A percentile compares a stretch with the other conserved stretches of the same genome.
phyloP scores from a whole-genome alignment of 2,797 vertebrate genomes.

The Aeoliscus strigatus region DNA sequence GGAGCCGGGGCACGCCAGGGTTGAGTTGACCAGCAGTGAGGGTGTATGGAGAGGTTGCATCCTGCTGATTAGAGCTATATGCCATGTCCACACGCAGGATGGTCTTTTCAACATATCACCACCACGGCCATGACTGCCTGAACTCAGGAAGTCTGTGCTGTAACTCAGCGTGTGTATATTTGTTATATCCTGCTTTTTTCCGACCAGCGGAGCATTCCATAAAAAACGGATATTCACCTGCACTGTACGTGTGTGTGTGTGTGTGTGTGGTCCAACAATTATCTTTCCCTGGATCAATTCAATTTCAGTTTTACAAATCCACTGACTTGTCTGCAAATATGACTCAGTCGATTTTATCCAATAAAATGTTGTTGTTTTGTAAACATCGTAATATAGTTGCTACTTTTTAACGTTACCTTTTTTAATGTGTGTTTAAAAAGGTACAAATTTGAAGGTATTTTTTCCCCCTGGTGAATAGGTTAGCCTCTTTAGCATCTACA shows the following conservation, averaged over 20 bases:
- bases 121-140: slow-evolving; percentile 55
- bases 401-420: too few species aligned
- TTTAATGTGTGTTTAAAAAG: too few species aligned
- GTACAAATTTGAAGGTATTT: too few species aligned
- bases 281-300: slow-evolving; percentile 52
- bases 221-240: slow-evolving; percentile 42
- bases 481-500: too few species aligned
- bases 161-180: slow-evolving; percentile 14
- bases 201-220: slow-evolving; percentile 45
- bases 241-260: slow-evolving; percentile 16
- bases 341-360: too few species aligned
- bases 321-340: slow-evolving; percentile 39
- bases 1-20: slow-evolving; percentile 37
- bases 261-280: slow-evolving; percentile 50
- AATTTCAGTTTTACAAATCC: slow-evolving; percentile 57
- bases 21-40: slow-evolving; percentile 46
- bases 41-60: slow-evolving; percentile 51
- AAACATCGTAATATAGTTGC: neutral
- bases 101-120: slow-evolving; percentile 56
- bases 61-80: slow-evolving; percentile 57
- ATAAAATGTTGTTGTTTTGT: slow-evolving; percentile 4
- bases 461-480: too few species aligned
- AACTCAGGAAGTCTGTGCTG: slow-evolving; percentile 46
- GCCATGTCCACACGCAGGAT: slow-evolving; percentile 57
- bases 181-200: too few species aligned